Evolutionary conservation across 2,113 vertebrate genomes (phyloP), one percentile per base, ranked within the genome.

Genomic region (Gopherus flavomarginatus): DNA sequence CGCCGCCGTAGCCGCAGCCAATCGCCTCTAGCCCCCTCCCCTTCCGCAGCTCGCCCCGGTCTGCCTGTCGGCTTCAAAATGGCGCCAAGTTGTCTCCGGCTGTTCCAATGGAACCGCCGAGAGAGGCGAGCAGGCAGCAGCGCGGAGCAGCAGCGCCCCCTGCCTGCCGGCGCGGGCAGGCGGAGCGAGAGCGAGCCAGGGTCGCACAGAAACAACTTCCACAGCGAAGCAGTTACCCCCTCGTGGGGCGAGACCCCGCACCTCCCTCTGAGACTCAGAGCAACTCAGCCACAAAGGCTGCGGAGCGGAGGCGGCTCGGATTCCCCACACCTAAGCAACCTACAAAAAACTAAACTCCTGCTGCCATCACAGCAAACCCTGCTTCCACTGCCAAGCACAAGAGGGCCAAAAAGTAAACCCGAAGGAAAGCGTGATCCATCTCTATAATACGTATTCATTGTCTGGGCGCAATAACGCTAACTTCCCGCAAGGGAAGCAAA

Each of bases 51-150:
- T 97, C 96, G 97, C 98, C 92, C 96, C 96, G 86, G 96, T 95
- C 97, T 97, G 97, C 97, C 89, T 69, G 90, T 96, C 97, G 98
- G 99, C 99, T 99, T 99, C 99, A 99, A 99, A 99, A 99, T 99
- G 99, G 99, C 99, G 99, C 99, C 99, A 99, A 99, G 98, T 98
- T 98, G 98, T 98, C 97, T 97, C 98, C 91, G 98, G 97, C 98
- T 96, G 98, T 98, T 98, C 98, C 98, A 98, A 98, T 98, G 95
- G 97, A 97, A 98, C 97, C 97, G 97, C 96, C 97, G 98, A 95
- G 89, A 47, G 93, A 42, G 49, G 92, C 14, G 87, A 95, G 96
- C 92, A 83, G 90, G 85, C 96, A 11, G 92, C 90, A 96, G 90
- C 90, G 91, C 83, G 92, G 95, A 97, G 57, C 93, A 94, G 96